Percentiles rank a stretch among this genome's conserved stretches.
Conservation (phyloP, 2,113 vertebrate genomes). For the Nannobrachium achirus region DNA sequence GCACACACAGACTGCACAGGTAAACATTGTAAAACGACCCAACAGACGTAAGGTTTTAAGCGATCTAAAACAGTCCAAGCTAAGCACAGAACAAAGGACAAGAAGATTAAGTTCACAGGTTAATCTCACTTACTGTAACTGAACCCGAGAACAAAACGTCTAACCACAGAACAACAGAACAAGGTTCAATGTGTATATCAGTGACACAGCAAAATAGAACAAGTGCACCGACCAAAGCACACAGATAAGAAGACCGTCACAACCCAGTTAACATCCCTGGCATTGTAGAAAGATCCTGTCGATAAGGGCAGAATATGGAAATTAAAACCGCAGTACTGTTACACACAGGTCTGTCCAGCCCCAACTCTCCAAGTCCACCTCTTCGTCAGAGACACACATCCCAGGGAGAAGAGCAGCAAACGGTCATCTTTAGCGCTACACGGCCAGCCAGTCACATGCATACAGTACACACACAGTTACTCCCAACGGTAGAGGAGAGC, state of each 20-base stretch:
- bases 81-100: too few relatives aligned
- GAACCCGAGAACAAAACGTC: too few relatives aligned
- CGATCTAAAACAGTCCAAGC: too few relatives aligned
- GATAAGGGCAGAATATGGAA: neutral
- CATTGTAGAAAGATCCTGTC: neutral
- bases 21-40: neutral
- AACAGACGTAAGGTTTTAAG: conserved; percentile 11
- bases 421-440: conserved; percentile 17
- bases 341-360: conserved; percentile 79
- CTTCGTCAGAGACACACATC: conserved; percentile 65
- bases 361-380: conserved; percentile 72
- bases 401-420: conserved; percentile 5
- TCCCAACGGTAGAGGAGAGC: conserved; percentile 11
- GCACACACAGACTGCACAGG: conserved; percentile 2
- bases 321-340: neutral
- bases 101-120: too few relatives aligned
- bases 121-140: too few relatives aligned
- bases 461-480: neutral
- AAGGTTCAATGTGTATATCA: too few relatives aligned
- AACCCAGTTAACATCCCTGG: neutral
- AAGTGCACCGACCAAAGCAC: too few relatives aligned
- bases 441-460: neutral
- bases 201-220: too few relatives aligned
- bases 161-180: too few relatives aligned
- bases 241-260: too few relatives aligned